Evolutionary conservation across 2,888 invertebrate genomes (phyloP).

Genomic region (Tachina fera): DNA sequence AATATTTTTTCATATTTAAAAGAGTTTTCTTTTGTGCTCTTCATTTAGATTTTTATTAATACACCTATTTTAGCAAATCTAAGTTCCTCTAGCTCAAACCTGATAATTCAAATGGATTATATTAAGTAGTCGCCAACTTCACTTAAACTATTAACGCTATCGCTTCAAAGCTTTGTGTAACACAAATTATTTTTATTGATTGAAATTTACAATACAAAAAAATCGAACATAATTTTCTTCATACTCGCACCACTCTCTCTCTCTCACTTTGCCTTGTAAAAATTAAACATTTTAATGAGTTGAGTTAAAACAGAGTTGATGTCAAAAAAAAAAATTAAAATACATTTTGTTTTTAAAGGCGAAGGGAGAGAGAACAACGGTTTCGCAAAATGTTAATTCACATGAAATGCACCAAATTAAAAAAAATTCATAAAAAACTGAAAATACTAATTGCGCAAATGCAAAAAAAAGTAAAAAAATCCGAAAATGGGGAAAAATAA

Average conservation of each 20-base stretch:
- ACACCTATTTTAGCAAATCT: too few relatives aligned
- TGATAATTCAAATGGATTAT: too few relatives aligned
- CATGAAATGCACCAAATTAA: constrained; percentile 39
- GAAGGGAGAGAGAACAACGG: constrained; percentile 35
- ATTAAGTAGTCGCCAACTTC: too few relatives aligned
- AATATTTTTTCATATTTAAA: too few relatives aligned
- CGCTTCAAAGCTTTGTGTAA: not conserved
- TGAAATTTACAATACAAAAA: not conserved
- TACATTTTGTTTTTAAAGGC: not conserved
- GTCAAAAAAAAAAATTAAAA: constrained; percentile 33
- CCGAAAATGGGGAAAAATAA: constrained; percentile 65
- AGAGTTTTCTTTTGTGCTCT: too few relatives aligned
- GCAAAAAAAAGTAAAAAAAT: constrained; percentile 73
- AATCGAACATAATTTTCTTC: not conserved
- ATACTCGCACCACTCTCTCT: not conserved
- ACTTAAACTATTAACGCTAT: not conserved
- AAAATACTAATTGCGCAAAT: constrained; percentile 74
- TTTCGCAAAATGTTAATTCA: constrained; percentile 65
- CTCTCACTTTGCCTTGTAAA: not conserved
- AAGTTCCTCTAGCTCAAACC: too few relatives aligned
- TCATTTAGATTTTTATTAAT: too few relatives aligned
- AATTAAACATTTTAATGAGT: constrained; percentile 45
- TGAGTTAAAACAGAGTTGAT: constrained; percentile 37
- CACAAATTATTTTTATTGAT: not conserved
- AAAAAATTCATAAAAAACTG: constrained; percentile 56